Base-by-base conservation (phyloP, 35 echinoderm and acorn worm species). In the Stichopus chloronotus region DNA sequence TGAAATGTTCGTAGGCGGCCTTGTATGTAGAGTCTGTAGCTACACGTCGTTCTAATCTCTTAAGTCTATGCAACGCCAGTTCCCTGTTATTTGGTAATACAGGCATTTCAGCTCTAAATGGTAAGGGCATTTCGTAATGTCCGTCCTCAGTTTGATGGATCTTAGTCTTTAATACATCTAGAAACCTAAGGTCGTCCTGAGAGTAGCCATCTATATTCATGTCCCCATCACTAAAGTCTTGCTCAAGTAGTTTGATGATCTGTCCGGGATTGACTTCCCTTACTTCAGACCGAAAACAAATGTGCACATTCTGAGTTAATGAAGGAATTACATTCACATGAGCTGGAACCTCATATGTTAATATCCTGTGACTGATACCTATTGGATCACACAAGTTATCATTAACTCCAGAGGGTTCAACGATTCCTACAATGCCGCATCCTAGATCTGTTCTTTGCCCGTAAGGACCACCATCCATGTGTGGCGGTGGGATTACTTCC, bases 361-460 rank as follows among this genome's bases (percentile, higher is more conserved):
- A 24, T 30, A 71, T 90, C 17, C 60, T 25, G 17, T 90, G 87
- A 72, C 87, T 92, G 22, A 92, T 17, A 56, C 72, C 52, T 71
- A 92, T 81, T 11, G 55, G 43, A 55, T n/a, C n/a, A n/a, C n/a
- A n/a, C n/a, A n/a, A n/a, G n/a, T n/a, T n/a, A n/a, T n/a, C n/a
- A n/a, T n/a, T 92, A 91, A 76, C 52, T 3, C 6, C n/a, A 21
- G 7, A 71, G 58, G 90, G 53, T 58, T 92, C 90, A 16, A 79
- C 72, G 8, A 79, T 17, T 21, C 83, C 92, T 17, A 87, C 92
- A 59, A 93, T 59, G 22, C 80, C 53, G 93, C 95, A 96, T 6
- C 93, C 93, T 56, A 96, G 57, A 71, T 96, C 95, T 57, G 93
- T 96, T 21, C 78, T 91, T n/a, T 92, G 82, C 3, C 79, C 95